Conservation (phyloP, 2,797 vertebrate genomes). For the Cheirogaleus major region DNA sequence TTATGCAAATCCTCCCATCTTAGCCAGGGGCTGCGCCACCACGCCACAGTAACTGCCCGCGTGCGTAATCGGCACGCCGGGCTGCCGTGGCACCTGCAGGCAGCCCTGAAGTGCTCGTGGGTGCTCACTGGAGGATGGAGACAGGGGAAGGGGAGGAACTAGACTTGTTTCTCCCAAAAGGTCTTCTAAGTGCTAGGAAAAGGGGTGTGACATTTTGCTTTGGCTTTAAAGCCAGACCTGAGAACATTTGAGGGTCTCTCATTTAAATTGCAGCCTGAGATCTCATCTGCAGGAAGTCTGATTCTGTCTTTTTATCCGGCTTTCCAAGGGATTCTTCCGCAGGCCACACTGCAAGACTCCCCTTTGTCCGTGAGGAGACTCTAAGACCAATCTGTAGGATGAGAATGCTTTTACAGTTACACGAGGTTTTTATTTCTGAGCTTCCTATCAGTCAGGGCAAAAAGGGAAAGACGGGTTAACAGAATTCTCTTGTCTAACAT, state of each 20-base stretch:
- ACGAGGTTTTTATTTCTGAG: not conserved
- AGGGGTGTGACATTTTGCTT: not conserved
- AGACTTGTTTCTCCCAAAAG: not conserved
- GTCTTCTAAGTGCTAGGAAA: not conserved
- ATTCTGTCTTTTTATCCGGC: not conserved
- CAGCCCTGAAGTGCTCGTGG: accelerated
- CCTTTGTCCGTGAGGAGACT: not conserved
- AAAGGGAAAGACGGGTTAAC: not conserved
- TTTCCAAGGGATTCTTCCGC: not conserved
- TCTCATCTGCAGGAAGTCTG: not conserved
- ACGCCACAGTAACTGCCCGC: accelerated
- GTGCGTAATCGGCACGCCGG: accelerated
- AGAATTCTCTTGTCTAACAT: not conserved
- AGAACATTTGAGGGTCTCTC: not conserved
- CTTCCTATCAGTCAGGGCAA: not conserved
- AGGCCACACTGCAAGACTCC: accelerated
- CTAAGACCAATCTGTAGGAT: not conserved
- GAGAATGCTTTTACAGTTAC: no score
- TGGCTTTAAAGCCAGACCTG: not conserved
- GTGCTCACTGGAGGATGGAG: not conserved
- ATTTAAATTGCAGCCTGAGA: not conserved
- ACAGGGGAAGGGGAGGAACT: accelerated
- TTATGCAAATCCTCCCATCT: accelerated
- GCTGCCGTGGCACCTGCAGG: not conserved
- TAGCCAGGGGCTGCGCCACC: accelerated